Conservation (phyloP, 2,888 invertebrate genomes). For the Cerceris ruficornis region DNA sequence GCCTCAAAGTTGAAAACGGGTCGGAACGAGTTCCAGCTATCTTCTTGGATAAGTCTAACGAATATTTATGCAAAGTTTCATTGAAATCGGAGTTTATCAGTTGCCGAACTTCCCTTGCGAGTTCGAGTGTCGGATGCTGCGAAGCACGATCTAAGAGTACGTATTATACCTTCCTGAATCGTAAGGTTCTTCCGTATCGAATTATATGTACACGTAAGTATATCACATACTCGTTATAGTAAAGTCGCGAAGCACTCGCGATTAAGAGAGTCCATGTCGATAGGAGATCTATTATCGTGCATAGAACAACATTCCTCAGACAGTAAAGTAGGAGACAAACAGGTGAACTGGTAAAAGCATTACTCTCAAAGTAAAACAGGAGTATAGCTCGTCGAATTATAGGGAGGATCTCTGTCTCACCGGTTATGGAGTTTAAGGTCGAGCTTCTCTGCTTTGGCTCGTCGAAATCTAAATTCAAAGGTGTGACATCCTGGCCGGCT, state of each 20-base stretch:
- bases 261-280: constrained; percentile 14
- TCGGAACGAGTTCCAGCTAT: no score
- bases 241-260: neutral
- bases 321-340: constrained; percentile 63
- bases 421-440: constrained; percentile 89
- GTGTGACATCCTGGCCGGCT: constrained; percentile 93
- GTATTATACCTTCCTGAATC: constrained; percentile 36
- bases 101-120: neutral
- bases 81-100: no score
- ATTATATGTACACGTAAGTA: neutral
- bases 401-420: constrained; percentile 79
- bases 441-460: constrained; percentile 87
- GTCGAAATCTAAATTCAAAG: constrained; percentile 91
- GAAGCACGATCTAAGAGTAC: constrained; percentile 35
- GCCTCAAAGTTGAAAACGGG: no score
- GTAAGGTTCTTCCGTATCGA: constrained; percentile 38
- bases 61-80: no score
- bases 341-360: constrained; percentile 34
- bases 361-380: constrained; percentile 11
- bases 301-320: constrained; percentile 75
- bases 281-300: constrained; percentile 67
- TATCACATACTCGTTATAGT: constrained; percentile 17
- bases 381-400: constrained; percentile 5
- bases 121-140: constrained; percentile 20
- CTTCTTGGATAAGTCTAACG: no score